Evolutionary conservation across 2,888 invertebrate species (phyloP).

Genomic region (Dolichopus griseipennis): DNA sequence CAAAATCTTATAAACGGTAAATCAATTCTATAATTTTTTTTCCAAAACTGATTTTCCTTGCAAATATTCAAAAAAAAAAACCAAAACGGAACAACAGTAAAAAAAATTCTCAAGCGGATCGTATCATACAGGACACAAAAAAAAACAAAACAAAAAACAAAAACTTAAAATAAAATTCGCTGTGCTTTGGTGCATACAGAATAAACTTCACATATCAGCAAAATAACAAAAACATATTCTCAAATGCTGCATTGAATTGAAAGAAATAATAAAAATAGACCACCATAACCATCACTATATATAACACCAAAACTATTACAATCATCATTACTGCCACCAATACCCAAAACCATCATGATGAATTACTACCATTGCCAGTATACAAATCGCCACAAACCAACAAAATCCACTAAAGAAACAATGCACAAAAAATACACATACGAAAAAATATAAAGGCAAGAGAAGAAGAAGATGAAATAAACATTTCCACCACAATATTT

Average conservation of each 20-base stretch:
- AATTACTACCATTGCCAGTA: too few relatives aligned
- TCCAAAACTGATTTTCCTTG: too few relatives aligned
- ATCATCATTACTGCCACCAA: background rate
- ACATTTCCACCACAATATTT: constrained; percentile 2
- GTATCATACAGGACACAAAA: background rate
- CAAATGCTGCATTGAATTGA: background rate
- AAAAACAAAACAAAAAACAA: background rate
- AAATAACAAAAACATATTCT: constrained; percentile 16
- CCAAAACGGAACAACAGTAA: background rate
- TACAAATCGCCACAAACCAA: background rate
- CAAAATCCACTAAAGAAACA: background rate
- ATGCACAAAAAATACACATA: background rate
- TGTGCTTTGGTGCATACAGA: constrained; percentile 20
- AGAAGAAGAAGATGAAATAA: too few relatives aligned
- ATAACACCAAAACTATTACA: background rate
- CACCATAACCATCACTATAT: too few relatives aligned
- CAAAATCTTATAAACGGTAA: too few relatives aligned
- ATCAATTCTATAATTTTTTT: too few relatives aligned
- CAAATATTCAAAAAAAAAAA: too few relatives aligned
- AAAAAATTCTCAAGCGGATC: background rate
- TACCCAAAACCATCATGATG: background rate
- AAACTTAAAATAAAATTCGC: too few relatives aligned
- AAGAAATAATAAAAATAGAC: background rate
- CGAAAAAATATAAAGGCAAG: too few relatives aligned
- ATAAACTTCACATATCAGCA: constrained; percentile 26